Percentiles rank a stretch among this genome's conserved stretches.
phyloP scores from a whole-genome alignment of 1,140 invertebrate genomes.

The Atta colombica region DNA sequence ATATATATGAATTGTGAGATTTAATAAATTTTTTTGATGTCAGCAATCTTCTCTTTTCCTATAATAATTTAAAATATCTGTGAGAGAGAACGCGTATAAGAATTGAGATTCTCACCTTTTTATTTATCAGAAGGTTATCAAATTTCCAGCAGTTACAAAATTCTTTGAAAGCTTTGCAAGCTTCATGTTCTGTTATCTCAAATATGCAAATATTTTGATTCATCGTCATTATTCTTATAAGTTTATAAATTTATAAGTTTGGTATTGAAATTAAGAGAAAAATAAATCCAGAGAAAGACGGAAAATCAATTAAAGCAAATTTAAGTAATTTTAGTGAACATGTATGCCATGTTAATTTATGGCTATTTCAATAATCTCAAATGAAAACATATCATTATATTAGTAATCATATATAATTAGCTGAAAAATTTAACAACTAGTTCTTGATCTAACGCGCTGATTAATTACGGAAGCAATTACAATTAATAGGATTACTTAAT shows the following conservation, averaged over 20 bases:
- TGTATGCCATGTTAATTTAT: background rate
- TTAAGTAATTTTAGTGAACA: background rate
- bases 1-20: too few species aligned
- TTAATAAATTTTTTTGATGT: too few species aligned
- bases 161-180: background rate
- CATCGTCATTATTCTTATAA: background rate
- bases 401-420: background rate
- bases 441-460: background rate
- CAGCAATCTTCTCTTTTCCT: background rate
- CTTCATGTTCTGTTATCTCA: background rate
- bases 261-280: background rate
- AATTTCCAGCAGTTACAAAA: constrained; percentile 79
- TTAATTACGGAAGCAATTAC: constrained; percentile 18
- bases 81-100: constrained; percentile 75
- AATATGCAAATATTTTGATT: background rate
- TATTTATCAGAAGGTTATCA: constrained; percentile 83
- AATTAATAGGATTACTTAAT: constrained; percentile 57
- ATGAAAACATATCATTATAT: background rate
- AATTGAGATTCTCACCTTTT: constrained; percentile 80
- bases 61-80: constrained; percentile 19
- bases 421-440: background rate
- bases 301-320: background rate
- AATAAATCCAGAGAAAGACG: background rate
- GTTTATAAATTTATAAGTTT: background rate
- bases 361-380: background rate